A percentile compares a stretch with the other conserved stretches of the same genome.
Conservation (phyloP, 92 coral and sea anemone genomes). For the Muricea muricata region DNA sequence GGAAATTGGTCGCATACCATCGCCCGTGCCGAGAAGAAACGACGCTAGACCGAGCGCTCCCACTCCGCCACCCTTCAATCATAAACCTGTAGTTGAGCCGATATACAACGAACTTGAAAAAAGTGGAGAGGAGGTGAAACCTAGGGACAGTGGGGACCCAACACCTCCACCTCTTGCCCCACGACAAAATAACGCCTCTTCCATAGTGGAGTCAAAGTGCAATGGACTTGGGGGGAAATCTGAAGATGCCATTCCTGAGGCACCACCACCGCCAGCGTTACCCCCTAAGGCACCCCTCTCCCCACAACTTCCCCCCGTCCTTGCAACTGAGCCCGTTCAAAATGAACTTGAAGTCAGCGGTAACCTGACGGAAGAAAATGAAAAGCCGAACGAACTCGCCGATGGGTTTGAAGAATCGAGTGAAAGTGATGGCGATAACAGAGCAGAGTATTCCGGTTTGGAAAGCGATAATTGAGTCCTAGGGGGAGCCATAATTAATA, state of each 20-base stretch:
- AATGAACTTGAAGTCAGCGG: background rate
- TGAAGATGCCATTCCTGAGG: too few relatives aligned
- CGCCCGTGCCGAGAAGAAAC: background rate
- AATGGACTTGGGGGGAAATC: too few relatives aligned
- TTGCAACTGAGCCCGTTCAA: background rate
- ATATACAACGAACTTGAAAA: constrained; percentile 8
- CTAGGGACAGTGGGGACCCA: background rate
- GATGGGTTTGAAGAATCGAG: background rate
- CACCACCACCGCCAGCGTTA: too few relatives aligned
- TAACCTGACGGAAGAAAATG: background rate
- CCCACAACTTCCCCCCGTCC: background rate
- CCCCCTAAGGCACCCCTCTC: background rate
- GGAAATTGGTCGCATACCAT: background rate
- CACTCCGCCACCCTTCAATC: background rate
- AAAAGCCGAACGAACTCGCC: background rate
- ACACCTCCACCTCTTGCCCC: background rate
- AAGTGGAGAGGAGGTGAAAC: background rate
- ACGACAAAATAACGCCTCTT: too few relatives aligned
- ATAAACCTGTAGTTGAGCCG: background rate
- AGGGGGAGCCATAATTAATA: background rate
- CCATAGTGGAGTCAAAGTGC: too few relatives aligned
- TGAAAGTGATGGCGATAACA: constrained; percentile 7
- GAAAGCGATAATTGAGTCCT: background rate
- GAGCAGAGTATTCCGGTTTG: constrained; percentile 17
- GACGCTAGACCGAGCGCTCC: background rate